Evolutionary conservation across 2,797 vertebrate species (phyloP), one percentile per base, ranked within the genome.

Genomic region (Okamejei kenojei): DNA sequence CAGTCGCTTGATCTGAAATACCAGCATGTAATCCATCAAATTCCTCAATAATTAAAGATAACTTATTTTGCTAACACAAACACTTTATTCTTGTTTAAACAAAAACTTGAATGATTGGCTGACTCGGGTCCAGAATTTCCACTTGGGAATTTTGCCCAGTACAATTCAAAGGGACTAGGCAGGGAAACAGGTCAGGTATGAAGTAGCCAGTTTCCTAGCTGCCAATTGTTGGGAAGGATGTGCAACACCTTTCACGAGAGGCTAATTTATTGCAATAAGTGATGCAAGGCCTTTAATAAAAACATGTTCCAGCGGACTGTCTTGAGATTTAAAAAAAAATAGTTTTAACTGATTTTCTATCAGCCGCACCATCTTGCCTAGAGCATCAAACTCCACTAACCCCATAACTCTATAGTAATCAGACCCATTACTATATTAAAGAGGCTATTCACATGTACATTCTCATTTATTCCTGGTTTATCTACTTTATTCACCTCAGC

Each of bases 1-100:
- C 96, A 94, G 96, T 95, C 90, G 94, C 93, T 88, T 94, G 94
- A 97, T 97, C 98, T 99, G 94, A 93, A 95, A 95, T 95, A 94
- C 5, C 61, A 88, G n/a, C 7, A 68, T 21, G 15, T 65, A 65
- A 68, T 88, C 61, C 32, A 19, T 35, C 61, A 88, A 63, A 88
- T 88, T 68, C 8, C n/a, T 88, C 17, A 68, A n/a, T 19, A 68
- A 88, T n/a, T 88, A 7, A 86, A 29, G 7, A 35, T n/a, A 88
- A 88, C n/a, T 68, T 65, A 10, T 86, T 11, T 32, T 61, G 32
- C 7, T 88, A 17, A 88, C n/a, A 35, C 84, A 26, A 45, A 68
- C 1, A 35, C 35, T 63, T n/a, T 32, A 32, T 65, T 19, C 68
- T 65, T 21, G 11, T 63, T 35, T 65, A 5, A 6, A 29, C 61